phyloP scores from a whole-genome alignment of 2,797 vertebrate species.

The Melanotaenia nigrans region DNA sequence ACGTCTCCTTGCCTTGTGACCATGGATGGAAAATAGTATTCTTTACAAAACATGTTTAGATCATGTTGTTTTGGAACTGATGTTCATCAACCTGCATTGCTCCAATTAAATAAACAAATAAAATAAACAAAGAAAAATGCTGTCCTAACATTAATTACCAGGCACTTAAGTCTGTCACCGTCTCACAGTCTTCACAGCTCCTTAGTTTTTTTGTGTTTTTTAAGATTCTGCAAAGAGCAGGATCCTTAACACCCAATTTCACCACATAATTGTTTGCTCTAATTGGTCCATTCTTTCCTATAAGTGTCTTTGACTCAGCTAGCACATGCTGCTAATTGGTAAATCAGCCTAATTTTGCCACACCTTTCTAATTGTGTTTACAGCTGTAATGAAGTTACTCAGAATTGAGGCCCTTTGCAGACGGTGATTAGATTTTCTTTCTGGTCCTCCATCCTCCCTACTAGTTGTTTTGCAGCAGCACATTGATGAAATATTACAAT shows the following conservation, averaged over 20 bases:
- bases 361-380: conserved; percentile 22
- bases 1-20: no score
- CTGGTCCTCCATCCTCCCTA: neutral
- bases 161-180: neutral
- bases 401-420: conserved; percentile 10
- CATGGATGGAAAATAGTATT: no score
- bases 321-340: conserved; percentile 30
- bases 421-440: conserved; percentile 6
- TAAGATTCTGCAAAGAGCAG: neutral
- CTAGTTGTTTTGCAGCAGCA: conserved; percentile 1
- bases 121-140: no score
- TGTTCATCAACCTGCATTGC: no score
- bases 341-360: conserved; percentile 21
- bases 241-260: neutral
- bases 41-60: no score
- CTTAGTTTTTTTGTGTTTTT: no score
- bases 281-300: conserved; percentile 26
- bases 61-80: no score
- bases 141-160: no score
- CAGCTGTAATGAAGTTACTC: conserved; percentile 39
- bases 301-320: conserved; percentile 24
- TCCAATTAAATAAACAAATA: no score
- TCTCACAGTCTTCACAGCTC: neutral
- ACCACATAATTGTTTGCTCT: conserved; percentile 7
- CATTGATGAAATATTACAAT: neutral